A percentile compares a stretch with the other conserved stretches of the same genome.
These are phyloP conservation scores for Oreohelix idahoensis DNA, from an alignment of 1,140 invertebrate species.

Conservation along the genomic window DNA sequence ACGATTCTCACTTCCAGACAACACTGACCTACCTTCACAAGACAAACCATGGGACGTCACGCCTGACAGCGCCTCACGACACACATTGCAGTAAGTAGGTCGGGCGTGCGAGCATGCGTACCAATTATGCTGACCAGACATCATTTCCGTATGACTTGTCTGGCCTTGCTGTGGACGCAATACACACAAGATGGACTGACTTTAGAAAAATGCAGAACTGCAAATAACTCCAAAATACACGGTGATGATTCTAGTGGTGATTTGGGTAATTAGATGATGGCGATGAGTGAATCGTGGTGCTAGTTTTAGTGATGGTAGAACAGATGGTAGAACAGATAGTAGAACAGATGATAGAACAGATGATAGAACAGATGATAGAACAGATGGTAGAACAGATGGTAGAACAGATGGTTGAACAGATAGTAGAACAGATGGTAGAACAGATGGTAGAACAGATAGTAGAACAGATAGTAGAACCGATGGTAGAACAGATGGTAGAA, in stretches of 20 bases:
- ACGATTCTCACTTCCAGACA: no score
- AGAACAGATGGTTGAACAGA: neutral
- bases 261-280: no score
- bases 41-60: constrained; percentile 91
- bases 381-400: no score
- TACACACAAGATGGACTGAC: no score
- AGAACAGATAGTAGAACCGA: neutral
- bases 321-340: no score
- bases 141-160: constrained; percentile 68
- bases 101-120: constrained; percentile 92
- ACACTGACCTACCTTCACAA: constrained; percentile 82
- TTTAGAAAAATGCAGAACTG: no score
- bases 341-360: no score
- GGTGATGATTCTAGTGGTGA: no score
- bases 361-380: no score
- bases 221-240: no score
- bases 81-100: constrained; percentile 97
- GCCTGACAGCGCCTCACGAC: constrained; percentile 90
- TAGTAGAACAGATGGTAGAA: neutral
- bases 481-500: neutral
- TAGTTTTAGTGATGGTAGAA: constrained; percentile 19
- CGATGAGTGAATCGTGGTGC: no score
- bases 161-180: constrained; percentile 31
- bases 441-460: neutral
- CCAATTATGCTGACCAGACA: constrained; percentile 93